These are phyloP conservation scores for Drosophila gunungcola DNA, from an alignment of 1,140 invertebrate species.

Conservation along the genomic window DNA sequence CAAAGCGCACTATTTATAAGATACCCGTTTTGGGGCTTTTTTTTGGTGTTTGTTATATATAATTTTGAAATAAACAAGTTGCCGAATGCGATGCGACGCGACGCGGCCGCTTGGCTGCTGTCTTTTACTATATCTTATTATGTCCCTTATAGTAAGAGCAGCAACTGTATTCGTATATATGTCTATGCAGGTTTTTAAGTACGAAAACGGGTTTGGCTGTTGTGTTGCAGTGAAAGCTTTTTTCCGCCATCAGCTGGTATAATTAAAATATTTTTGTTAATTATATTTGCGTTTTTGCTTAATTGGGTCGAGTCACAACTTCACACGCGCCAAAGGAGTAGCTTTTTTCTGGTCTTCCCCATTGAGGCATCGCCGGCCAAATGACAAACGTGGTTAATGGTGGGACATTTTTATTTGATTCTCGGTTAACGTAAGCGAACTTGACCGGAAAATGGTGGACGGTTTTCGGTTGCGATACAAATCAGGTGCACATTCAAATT, in stretches of 20 bases:
- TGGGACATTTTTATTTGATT: slow-evolving; percentile 63
- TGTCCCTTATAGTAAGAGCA: slow-evolving; percentile 68
- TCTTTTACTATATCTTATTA: slow-evolving; percentile 74
- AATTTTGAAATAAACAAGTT: slow-evolving; percentile 83
- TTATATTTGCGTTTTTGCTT: slow-evolving; percentile 42
- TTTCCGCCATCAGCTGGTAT: slow-evolving; percentile 59
- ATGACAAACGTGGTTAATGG: slow-evolving; percentile 63
- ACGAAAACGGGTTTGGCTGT: slow-evolving; percentile 65
- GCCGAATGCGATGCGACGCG: slow-evolving; percentile 71
- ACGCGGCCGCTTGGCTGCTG: slow-evolving; percentile 30
- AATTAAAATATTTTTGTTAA: slow-evolving; percentile 63
- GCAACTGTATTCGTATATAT: slow-evolving; percentile 3
- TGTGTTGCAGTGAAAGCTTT: slow-evolving; percentile 74
- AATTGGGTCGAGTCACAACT: slow-evolving; percentile 68
- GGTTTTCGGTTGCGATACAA: slow-evolving; percentile 43
- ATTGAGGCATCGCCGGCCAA: slow-evolving; percentile 55
- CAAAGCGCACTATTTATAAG: slow-evolving; percentile 81
- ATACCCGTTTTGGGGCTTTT: slow-evolving; percentile 71
- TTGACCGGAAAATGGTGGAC: slow-evolving; percentile 25
- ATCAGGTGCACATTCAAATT: slow-evolving; percentile 65
- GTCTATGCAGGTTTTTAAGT: slow-evolving; percentile 31
- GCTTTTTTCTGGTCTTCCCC: slow-evolving; percentile 31
- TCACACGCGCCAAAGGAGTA: slow-evolving; percentile 25
- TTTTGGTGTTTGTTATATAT: slow-evolving; percentile 65
- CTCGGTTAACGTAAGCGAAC: slow-evolving; percentile 38